These are phyloP conservation scores for Batillaria attramentaria DNA, from an alignment of 1,140 invertebrate species.

Conservation along the genomic window DNA sequence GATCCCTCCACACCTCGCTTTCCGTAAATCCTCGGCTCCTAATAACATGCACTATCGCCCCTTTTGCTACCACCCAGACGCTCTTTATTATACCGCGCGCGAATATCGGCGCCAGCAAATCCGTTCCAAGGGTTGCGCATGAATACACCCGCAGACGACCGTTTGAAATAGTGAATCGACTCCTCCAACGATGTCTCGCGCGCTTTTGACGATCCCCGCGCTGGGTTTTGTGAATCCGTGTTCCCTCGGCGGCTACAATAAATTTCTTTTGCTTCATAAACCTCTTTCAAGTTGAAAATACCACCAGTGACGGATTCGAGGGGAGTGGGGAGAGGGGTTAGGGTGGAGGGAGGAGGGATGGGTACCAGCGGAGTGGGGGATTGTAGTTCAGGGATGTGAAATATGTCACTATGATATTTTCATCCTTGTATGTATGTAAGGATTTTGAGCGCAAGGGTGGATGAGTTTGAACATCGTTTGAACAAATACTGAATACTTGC, in stretches of 20 bases:
- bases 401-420: no score
- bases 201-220: not conserved
- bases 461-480: no score
- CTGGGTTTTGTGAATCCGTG: not conserved
- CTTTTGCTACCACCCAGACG: not conserved
- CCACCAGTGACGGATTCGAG: conserved; percentile 4
- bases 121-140: conserved; percentile 13
- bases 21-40: no score
- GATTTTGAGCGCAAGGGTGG: no score
- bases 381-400: no score
- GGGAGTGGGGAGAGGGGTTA: no score
- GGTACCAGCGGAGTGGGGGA: no score
- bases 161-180: conserved; percentile 24
- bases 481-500: no score
- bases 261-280: conserved; percentile 37
- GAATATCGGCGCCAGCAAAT: conserved; percentile 8
- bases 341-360: no score
- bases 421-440: no score
- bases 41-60: conserved; percentile 15
- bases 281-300: conserved; percentile 28
- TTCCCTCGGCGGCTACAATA: conserved; percentile 21
- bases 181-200: not conserved
- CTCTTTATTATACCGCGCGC: conserved; percentile 6
- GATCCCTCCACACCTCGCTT: no score
- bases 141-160: conserved; percentile 11